phyloP scores from a whole-genome alignment of 2,797 vertebrate species.

The Gobio occitaniae region DNA sequence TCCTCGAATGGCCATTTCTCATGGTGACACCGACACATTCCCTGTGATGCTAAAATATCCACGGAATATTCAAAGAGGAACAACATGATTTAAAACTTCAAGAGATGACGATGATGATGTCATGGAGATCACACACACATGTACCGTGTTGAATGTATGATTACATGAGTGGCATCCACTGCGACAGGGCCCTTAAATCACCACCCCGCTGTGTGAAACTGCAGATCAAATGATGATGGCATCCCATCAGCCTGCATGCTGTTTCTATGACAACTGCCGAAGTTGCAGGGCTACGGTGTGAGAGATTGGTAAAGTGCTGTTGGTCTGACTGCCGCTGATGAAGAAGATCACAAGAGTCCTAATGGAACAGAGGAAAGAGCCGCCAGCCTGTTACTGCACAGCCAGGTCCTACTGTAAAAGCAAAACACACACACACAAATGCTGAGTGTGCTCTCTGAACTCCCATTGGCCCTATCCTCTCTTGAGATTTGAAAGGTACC shows the following conservation, averaged over 20 bases:
- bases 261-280: slow-evolving; percentile 58
- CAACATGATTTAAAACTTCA: slow-evolving; percentile 8
- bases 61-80: slow-evolving; percentile 15
- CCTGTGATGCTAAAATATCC: slow-evolving; percentile 15
- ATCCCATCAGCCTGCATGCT: slow-evolving; percentile 45
- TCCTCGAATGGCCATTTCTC: slow-evolving; percentile 14
- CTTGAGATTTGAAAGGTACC: slow-evolving; percentile 33
- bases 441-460: slow-evolving; percentile 10
- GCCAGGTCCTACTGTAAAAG: neutral
- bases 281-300: slow-evolving; percentile 27
- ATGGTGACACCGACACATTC: neutral
- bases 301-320: slow-evolving; percentile 38
- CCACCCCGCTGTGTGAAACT: slow-evolving; percentile 49
- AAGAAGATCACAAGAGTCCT: slow-evolving; percentile 43
- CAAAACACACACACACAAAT: neutral
- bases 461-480: slow-evolving; percentile 15
- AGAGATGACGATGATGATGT: slow-evolving; percentile 17
- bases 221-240: slow-evolving; percentile 54
- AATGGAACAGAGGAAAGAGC: slow-evolving; percentile 35
- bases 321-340: slow-evolving; percentile 37
- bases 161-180: slow-evolving; percentile 47
- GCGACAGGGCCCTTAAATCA: slow-evolving; percentile 49
- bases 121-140: slow-evolving; percentile 28
- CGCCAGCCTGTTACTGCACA: neutral
- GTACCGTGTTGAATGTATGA: slow-evolving; percentile 26